Base-by-base conservation (phyloP, 2,113 vertebrate genomes). In the Puntigrus tetrazona region DNA sequence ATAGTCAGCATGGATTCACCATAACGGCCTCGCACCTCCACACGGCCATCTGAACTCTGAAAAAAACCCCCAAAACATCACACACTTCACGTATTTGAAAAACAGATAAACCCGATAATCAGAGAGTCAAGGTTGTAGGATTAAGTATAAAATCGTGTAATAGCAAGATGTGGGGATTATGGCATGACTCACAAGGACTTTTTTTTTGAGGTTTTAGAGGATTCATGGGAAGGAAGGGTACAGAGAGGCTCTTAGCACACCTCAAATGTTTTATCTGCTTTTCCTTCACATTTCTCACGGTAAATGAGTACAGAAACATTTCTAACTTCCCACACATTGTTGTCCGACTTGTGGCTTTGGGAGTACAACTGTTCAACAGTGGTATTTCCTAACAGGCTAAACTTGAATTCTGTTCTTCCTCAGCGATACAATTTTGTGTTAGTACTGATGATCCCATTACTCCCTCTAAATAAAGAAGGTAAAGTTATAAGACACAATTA, bases 1-100 rank as follows among this genome's bases (percentile, higher is more conserved):
- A 99, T 97, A 59, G 95, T 96, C 94, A 99, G 88, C 86, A 96
- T 94, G 0, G 98, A 99, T 86, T 95, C 97, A 41, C 97, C 97
- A 59, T 93, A 94, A 31, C 95, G 96, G 10, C 97, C 97, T 83
- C 94, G 95, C 80, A 98, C 97, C 89, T 98, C 97, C 27, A 98
- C 95, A 4, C 96, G 96, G 20, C 96, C 96, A 9, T 98, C 96
- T 78, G 92, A 92, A 90, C 96, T 98, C 98, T 99, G 93, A 88
- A 87, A 85, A 25, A 86, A 43, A 10, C 11, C 11, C 11, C 1
- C 0, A 41, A 41, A 70, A 89, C 75, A 57, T 36, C 16, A 69
- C 59, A 81, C 18, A 11, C 22, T 45, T 31, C n/a, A 34, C 10
- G 22, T 84, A 38, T 52, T 70, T 70, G 25, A 45, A 29, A 45